These are phyloP conservation scores for Chouioia cunea DNA, from an alignment of 2,888 invertebrate genomes.

Conservation along the genomic window DNA sequence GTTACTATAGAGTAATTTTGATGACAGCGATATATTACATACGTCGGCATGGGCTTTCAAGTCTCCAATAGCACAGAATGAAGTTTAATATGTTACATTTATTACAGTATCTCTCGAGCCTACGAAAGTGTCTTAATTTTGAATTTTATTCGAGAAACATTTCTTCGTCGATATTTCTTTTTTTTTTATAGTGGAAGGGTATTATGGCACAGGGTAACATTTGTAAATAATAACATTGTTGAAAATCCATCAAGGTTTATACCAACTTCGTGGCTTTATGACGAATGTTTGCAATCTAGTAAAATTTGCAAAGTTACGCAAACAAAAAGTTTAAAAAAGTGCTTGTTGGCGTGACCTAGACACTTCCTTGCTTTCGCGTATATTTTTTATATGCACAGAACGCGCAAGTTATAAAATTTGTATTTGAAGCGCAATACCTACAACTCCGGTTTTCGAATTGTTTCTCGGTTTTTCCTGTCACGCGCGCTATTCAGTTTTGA, in stretches of 20 bases:
- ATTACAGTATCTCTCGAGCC: too few species aligned
- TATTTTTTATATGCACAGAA: slow-evolving; percentile 17
- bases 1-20: too few species aligned
- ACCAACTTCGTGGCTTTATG: neutral
- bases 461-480: slow-evolving; percentile 5
- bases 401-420: slow-evolving; percentile 16
- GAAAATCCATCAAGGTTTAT: neutral
- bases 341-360: neutral
- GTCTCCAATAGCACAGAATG: too few species aligned
- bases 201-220: too few species aligned
- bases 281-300: too few species aligned
- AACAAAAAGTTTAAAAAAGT: slow-evolving; percentile 18
- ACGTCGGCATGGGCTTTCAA: too few species aligned
- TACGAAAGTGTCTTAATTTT: too few species aligned
- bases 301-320: slow-evolving; percentile 25
- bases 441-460: slow-evolving; percentile 23
- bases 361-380: slow-evolving; percentile 18
- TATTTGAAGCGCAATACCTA: slow-evolving; percentile 27
- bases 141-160: too few species aligned
- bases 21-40: too few species aligned
- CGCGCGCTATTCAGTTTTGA: slow-evolving; percentile 1
- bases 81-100: too few species aligned
- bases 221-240: neutral
- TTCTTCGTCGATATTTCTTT: neutral
- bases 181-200: too few species aligned